These are phyloP conservation scores for Xestia ashworthii DNA, from an alignment of 2,888 invertebrate species.

Conservation along the genomic window DNA sequence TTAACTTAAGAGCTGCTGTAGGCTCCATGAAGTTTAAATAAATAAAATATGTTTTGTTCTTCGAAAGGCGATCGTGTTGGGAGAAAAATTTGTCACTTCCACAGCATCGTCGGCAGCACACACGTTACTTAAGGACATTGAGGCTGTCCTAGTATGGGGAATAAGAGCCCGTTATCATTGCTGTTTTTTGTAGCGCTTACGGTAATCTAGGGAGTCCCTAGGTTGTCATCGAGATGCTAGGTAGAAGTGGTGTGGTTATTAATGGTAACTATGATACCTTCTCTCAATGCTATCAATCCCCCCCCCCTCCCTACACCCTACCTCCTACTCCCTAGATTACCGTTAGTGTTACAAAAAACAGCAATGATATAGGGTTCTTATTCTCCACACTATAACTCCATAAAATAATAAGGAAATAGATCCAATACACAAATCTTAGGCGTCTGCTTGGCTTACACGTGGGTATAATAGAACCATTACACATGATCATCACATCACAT, in stretches of 20 bases:
- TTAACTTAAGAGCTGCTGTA: too few species aligned
- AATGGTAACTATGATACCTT: too few species aligned
- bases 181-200: too few species aligned
- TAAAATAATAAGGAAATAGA: neutral
- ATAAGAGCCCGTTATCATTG: too few species aligned
- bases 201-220: too few species aligned
- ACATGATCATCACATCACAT: slow-evolving; percentile 12
- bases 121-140: neutral
- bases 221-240: too few species aligned
- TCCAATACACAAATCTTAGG: neutral
- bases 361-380: neutral
- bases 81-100: neutral
- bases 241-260: too few species aligned
- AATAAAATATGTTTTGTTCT: neutral
- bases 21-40: too few species aligned
- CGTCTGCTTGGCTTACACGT: neutral
- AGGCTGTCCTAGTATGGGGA: too few species aligned
- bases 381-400: neutral
- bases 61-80: neutral
- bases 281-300: too few species aligned
- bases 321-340: too few species aligned
- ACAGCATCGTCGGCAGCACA: neutral
- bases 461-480: slow-evolving; percentile 6
- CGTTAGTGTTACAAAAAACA: neutral
- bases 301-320: too few species aligned